phyloP scores from a whole-genome alignment of 2,797 vertebrate species.

The Helostoma temminkii region DNA sequence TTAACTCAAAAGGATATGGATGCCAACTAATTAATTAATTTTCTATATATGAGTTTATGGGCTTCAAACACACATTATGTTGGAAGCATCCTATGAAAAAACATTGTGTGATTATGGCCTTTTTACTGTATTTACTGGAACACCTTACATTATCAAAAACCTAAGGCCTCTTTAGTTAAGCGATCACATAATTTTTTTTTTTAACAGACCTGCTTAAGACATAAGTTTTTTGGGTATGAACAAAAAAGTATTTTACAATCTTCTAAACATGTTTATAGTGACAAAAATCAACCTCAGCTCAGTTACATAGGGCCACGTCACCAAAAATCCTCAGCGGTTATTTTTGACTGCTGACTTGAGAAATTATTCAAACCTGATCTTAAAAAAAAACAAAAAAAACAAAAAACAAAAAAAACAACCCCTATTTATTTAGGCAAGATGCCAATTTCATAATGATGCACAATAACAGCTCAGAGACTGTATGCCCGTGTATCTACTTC shows the following conservation, averaged over 20 bases:
- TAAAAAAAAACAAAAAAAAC: too few relatives aligned
- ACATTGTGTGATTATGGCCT: not conserved
- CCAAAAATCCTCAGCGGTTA: too few relatives aligned
- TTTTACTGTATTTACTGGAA: slow-evolving; percentile 30
- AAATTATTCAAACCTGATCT: slow-evolving; percentile 9
- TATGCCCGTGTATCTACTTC: slow-evolving; percentile 44
- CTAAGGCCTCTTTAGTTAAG: slow-evolving; percentile 18
- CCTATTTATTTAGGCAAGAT: too few relatives aligned
- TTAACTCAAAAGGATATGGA: slow-evolving; percentile 25
- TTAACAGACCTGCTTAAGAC: too few relatives aligned
- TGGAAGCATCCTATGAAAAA: slow-evolving; percentile 23
- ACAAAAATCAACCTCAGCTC: too few relatives aligned
- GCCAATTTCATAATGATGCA: slow-evolving; percentile 43
- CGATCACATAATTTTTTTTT: not conserved
- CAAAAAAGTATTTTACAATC: too few relatives aligned
- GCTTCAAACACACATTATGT: not conserved
- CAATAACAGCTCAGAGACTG: slow-evolving; percentile 9
- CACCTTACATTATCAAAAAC: slow-evolving; percentile 20
- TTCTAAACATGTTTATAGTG: too few relatives aligned
- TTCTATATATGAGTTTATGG: slow-evolving; percentile 14
- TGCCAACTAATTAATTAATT: slow-evolving; percentile 20
- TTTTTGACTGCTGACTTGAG: not conserved
- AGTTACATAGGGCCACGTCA: too few relatives aligned
- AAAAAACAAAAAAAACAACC: too few relatives aligned
- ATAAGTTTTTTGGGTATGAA: too few relatives aligned